These are phyloP conservation scores for Beris morrisii DNA, from an alignment of 2,888 invertebrate genomes.

Conservation along the genomic window DNA sequence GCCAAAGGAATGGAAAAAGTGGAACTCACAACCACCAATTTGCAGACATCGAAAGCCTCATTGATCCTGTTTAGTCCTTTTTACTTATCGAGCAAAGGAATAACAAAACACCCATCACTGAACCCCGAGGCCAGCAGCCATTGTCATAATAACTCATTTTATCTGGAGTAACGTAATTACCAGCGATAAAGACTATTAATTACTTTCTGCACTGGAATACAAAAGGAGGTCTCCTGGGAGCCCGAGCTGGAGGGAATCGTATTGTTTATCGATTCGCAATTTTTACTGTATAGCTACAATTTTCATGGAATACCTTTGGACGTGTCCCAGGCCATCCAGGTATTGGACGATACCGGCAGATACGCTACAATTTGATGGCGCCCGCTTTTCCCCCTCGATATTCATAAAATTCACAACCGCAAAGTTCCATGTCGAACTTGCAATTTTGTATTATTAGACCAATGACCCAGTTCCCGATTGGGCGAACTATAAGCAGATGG, in stretches of 20 bases:
- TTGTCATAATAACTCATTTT: conserved; percentile 39
- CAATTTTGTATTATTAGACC: conserved; percentile 27
- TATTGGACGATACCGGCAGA: not conserved
- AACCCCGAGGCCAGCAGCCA: conserved; percentile 15
- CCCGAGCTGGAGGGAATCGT: conserved; percentile 3
- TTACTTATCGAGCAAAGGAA: conserved; percentile 6
- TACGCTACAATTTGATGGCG: too few relatives aligned
- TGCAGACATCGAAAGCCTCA: conserved; percentile 21
- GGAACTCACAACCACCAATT: conserved; percentile 10
- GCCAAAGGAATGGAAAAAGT: conserved; percentile 7
- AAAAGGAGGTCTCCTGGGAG: conserved; percentile 11
- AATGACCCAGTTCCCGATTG: conserved; percentile 23
- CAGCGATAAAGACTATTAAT: conserved; percentile 39
- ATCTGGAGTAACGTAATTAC: conserved; percentile 38
- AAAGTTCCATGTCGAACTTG: conserved; percentile 24
- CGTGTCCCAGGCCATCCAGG: not conserved
- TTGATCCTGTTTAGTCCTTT: conserved; percentile 29
- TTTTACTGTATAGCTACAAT: conserved; percentile 13
- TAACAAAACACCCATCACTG: not conserved
- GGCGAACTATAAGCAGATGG: not conserved
- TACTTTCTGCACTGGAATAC: conserved; percentile 33
- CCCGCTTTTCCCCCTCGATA: conserved; percentile 1
- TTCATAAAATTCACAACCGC: conserved; percentile 15
- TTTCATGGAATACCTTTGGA: conserved; percentile 2
- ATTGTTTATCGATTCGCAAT: conserved; percentile 26